Percentiles rank a stretch among this genome's conserved stretches.
phyloP scores from a whole-genome alignment of 2,113 vertebrate genomes.

The Nesoenas mayeri region DNA sequence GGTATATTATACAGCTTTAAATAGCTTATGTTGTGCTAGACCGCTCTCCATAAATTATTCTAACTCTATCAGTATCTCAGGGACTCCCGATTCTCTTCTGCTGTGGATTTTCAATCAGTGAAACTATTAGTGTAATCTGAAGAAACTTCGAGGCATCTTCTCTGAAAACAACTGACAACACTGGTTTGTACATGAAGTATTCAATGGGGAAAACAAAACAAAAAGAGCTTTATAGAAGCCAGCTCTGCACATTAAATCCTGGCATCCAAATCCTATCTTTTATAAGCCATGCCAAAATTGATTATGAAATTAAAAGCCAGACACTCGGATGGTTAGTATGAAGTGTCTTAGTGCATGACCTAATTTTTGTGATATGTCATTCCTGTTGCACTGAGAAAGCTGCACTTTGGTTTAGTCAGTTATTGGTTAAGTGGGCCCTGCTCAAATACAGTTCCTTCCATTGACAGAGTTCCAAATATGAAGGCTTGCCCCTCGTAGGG shows the following conservation, averaged over 20 bases:
- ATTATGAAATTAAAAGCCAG: neutral
- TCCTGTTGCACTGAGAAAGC: neutral
- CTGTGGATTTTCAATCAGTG: slow-evolving; percentile 62
- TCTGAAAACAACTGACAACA: slow-evolving; percentile 7
- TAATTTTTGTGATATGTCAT: neutral
- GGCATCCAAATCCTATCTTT: neutral
- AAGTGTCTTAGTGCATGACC: neutral
- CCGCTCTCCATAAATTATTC: slow-evolving; percentile 69
- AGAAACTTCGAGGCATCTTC: neutral
- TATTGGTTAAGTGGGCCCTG: neutral
- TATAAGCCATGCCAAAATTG: neutral
- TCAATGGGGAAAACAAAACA: neutral
- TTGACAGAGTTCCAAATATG: neutral
- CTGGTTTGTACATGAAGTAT: neutral
- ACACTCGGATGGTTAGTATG: neutral
- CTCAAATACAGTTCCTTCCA: neutral
- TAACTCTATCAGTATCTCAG: slow-evolving; percentile 30
- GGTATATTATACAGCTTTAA: slow-evolving; percentile 75
- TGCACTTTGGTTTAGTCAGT: neutral
- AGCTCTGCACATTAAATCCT: neutral
- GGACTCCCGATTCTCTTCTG: slow-evolving; percentile 60
- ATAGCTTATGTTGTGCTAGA: slow-evolving; percentile 68
- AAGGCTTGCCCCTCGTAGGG: neutral
- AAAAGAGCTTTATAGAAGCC: neutral
- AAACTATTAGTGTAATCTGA: slow-evolving; percentile 37